Evolutionary conservation across 2,113 vertebrate species (phyloP).

Genomic region (Grammomys surdaster): DNA sequence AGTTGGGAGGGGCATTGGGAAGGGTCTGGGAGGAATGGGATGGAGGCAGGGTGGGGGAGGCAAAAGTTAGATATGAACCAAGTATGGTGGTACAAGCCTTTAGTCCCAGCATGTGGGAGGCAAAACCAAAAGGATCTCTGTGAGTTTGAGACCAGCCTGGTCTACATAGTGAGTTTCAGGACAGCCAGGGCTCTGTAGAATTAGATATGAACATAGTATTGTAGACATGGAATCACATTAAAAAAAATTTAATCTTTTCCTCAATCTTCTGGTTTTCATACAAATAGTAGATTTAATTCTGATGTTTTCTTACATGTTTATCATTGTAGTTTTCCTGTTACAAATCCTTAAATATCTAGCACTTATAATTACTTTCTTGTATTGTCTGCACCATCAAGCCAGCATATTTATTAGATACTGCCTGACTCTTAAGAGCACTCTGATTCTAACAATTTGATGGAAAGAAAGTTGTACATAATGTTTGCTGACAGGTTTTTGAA

Average conservation of each 20-base stretch:
- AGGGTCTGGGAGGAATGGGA: neutral
- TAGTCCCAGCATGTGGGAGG: neutral
- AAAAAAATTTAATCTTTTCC: neutral
- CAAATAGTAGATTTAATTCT: neutral
- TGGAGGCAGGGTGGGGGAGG: too few relatives aligned
- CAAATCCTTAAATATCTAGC: neutral
- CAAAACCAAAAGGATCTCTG: neutral
- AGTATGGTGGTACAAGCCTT: neutral
- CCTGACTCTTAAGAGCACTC: neutral
- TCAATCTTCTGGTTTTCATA: neutral
- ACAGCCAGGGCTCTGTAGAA: neutral
- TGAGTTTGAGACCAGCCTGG: neutral
- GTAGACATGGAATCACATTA: neutral
- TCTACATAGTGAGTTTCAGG: neutral
- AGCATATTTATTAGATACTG: neutral
- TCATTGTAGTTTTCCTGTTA: neutral
- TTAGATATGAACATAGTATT: neutral
- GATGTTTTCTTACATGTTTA: neutral
- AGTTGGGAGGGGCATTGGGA: neutral
- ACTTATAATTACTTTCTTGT: slow-evolving; percentile 31
- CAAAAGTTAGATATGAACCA: neutral
- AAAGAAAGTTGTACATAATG: neutral
- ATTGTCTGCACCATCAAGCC: neutral
- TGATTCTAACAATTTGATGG: neutral
- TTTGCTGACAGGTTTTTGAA: neutral